Conservation (phyloP, 30 jellyfish, hydroid and myxozoan species). For the Chrysaora quinquecirrha region DNA sequence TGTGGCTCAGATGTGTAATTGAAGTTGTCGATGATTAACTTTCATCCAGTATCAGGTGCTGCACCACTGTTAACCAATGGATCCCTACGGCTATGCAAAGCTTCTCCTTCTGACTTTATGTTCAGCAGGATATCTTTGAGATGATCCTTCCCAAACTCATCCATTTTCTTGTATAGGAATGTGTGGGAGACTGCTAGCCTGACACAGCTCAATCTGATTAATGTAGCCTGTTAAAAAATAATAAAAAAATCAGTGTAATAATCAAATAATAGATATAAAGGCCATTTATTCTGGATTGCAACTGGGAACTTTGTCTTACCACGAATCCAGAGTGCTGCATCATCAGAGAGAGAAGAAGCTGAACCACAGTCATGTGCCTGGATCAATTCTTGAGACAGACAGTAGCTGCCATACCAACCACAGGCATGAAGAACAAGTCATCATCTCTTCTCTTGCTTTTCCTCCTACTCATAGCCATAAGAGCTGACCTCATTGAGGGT, state of each 20-base stretch:
- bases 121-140: not conserved
- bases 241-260: not conserved
- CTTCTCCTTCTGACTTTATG: not conserved
- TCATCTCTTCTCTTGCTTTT: slow-evolving; percentile 19
- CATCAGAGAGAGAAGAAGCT: not conserved
- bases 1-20: slow-evolving; percentile 16
- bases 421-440: slow-evolving; percentile 9
- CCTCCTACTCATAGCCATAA: not conserved
- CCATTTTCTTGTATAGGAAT: slow-evolving; percentile 11
- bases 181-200: slow-evolving; percentile 7
- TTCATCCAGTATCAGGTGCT: not conserved
- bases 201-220: not conserved
- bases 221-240: not conserved
- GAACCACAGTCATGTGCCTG: not conserved
- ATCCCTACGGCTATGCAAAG: not conserved
- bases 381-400: not conserved
- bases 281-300: no score
- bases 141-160: slow-evolving; percentile 4
- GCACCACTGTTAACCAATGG: not conserved
- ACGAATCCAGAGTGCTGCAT: not conserved
- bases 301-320: no score
- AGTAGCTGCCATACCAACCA: not conserved
- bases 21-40: slow-evolving; percentile 16
- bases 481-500: slow-evolving; percentile 1
- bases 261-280: not conserved